Conservation (phyloP, 2,797 vertebrate species). For the Chromis chromis region DNA sequence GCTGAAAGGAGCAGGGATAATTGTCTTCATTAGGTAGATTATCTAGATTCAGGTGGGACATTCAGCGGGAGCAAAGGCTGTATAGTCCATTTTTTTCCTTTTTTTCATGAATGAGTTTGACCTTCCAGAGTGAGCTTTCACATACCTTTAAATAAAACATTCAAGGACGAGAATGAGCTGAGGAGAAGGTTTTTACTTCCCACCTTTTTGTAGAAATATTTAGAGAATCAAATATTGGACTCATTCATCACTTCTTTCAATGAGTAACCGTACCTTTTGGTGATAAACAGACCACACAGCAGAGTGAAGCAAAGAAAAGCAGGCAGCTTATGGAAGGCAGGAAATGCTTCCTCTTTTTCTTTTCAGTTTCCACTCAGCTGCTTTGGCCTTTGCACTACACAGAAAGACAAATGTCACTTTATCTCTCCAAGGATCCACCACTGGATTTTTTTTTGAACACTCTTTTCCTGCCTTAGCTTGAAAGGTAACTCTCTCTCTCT, state of each 20-base stretch:
- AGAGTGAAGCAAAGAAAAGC: not conserved
- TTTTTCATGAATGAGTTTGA: not conserved
- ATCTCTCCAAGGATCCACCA: slow-evolving; percentile 1
- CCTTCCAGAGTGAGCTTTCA: not conserved
- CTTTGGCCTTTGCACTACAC: slow-evolving; percentile 24
- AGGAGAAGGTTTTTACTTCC: no score
- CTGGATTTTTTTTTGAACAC: slow-evolving; percentile 1
- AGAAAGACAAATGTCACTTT: slow-evolving; percentile 31
- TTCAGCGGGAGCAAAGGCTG: not conserved
- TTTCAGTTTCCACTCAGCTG: slow-evolving; percentile 9
- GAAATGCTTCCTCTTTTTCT: slow-evolving; percentile 13
- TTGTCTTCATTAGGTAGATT: slow-evolving; percentile 6
- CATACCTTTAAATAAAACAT: not conserved
- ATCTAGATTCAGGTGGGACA: not conserved
- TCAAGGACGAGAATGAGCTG: not conserved
- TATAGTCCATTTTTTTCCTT: not conserved
- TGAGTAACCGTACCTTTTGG: no score
- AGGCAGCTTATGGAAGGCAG: not conserved
- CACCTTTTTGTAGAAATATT: no score
- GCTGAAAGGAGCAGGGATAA: not conserved
- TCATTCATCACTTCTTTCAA: slow-evolving; percentile 1
- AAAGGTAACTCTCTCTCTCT: not conserved
- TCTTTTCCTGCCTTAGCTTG: not conserved
- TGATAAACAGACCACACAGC: no score
- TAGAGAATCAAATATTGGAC: not conserved